Percentiles rank a stretch among this genome's conserved stretches.
phyloP scores from a whole-genome alignment of 2,797 vertebrate species.

The Hemitrygon akajei region DNA sequence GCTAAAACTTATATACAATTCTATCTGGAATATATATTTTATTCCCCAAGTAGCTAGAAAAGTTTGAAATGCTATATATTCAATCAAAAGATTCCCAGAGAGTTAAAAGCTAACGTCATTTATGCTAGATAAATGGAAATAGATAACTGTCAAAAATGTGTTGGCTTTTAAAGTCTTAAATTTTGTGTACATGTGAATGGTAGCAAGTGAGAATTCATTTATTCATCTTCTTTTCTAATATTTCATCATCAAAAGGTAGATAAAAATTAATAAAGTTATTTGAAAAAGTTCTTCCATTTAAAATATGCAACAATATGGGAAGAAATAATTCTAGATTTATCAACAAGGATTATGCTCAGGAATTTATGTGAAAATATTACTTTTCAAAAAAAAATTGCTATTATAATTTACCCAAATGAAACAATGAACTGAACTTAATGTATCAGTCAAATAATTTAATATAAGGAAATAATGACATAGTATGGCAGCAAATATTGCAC shows the following conservation, averaged over 20 bases:
- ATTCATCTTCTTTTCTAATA: no score
- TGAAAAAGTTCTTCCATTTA: conserved; percentile 5
- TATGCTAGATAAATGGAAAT: neutral
- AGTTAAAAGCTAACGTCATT: neutral
- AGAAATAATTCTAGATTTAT: no score
- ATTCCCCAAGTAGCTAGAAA: neutral
- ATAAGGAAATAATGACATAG: neutral
- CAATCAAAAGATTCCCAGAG: neutral
- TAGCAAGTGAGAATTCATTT: no score
- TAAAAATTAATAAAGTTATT: neutral
- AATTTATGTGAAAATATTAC: neutral
- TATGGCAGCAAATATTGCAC: neutral
- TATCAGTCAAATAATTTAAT: neutral
- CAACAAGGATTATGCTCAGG: no score
- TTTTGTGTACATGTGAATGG: neutral
- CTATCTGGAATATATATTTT: neutral
- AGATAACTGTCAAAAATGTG: neutral
- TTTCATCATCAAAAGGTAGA: neutral
- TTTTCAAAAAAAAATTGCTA: neutral
- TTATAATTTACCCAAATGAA: neutral
- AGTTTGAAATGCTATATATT: neutral
- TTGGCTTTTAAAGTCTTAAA: neutral
- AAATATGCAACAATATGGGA: no score
- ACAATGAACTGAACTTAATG: neutral
- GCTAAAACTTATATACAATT: neutral